A percentile compares a stretch with the other conserved stretches of the same genome.
These are phyloP conservation scores for Lithophane semibrunnea DNA, from an alignment of 2,888 invertebrate species.

Conservation along the genomic window DNA sequence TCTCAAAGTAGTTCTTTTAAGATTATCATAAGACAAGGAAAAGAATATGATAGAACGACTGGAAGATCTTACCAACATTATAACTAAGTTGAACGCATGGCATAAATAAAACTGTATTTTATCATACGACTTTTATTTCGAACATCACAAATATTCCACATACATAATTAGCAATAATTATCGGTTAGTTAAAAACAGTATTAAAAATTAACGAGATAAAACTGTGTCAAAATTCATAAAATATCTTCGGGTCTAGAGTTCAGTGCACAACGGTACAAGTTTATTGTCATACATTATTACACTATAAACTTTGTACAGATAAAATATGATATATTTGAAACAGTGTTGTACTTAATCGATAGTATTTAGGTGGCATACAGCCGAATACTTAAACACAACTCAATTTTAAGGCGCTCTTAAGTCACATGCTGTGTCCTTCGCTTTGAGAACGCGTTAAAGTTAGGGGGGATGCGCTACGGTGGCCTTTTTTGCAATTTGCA, in stretches of 20 bases:
- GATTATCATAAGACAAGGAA: neutral
- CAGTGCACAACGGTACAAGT: slow-evolving; percentile 30
- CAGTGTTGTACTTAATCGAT: slow-evolving; percentile 48
- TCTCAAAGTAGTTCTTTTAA: neutral
- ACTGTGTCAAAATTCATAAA: slow-evolving; percentile 68
- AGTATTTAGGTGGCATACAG: slow-evolving; percentile 21
- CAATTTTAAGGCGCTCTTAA: neutral
- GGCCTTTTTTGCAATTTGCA: too few species aligned
- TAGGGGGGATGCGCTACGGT: too few species aligned
- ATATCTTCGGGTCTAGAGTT: slow-evolving; percentile 50
- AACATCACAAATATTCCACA: slow-evolving; percentile 85
- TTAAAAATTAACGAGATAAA: slow-evolving; percentile 67
- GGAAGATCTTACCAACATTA: neutral
- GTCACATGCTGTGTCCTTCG: neutral
- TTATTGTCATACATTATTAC: slow-evolving; percentile 56
- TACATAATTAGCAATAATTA: slow-evolving; percentile 78
- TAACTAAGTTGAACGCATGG: neutral
- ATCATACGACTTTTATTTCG: slow-evolving; percentile 79
- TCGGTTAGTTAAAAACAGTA: slow-evolving; percentile 70
- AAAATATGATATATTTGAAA: slow-evolving; percentile 32
- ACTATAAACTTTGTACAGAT: slow-evolving; percentile 44
- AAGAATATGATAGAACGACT: neutral
- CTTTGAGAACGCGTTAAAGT: neutral
- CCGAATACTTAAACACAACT: slow-evolving; percentile 18
- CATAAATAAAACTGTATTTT: slow-evolving; percentile 50